phyloP scores from a whole-genome alignment of 2,797 vertebrate genomes.

The Lagothrix lagotricha region DNA sequence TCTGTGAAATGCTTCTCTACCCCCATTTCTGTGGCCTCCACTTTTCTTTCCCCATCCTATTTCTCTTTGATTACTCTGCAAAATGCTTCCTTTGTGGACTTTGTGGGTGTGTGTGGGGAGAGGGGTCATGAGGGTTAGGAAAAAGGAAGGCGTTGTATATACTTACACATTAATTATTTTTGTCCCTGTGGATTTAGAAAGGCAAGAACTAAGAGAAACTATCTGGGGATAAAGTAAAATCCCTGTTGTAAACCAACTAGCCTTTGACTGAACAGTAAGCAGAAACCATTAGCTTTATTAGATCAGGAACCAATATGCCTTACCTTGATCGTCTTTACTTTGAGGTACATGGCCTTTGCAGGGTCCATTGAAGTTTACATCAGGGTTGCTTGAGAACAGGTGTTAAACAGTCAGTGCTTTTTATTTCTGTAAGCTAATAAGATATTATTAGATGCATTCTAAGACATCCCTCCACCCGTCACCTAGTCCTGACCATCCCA shows the following conservation, averaged over 20 bases:
- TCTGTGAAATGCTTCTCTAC: background rate
- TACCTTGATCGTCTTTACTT: background rate
- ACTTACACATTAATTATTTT: background rate
- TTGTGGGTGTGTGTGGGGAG: background rate
- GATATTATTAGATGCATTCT: background rate
- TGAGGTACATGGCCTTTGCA: background rate
- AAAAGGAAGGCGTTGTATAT: background rate
- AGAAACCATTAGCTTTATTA: slow-evolving; percentile 2
- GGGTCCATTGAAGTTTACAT: background rate
- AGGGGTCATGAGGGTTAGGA: background rate
- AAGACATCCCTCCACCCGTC: background rate
- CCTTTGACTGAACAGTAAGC: background rate
- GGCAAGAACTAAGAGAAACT: background rate
- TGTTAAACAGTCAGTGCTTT: background rate
- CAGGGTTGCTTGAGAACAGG: slow-evolving; percentile 1
- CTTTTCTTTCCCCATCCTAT: background rate
- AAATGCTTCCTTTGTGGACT: background rate
- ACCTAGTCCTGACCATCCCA: background rate
- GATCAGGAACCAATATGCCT: background rate
- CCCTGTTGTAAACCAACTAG: background rate
- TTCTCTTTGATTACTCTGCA: background rate
- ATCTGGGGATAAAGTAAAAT: background rate
- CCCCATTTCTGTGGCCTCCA: background rate
- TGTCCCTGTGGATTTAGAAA: background rate
- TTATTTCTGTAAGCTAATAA: background rate